Percentiles rank a stretch among this genome's conserved stretches.
These are phyloP conservation scores for Erpetoichthys calabaricus DNA, from an alignment of 2,797 vertebrate species.

Conservation along the genomic window DNA sequence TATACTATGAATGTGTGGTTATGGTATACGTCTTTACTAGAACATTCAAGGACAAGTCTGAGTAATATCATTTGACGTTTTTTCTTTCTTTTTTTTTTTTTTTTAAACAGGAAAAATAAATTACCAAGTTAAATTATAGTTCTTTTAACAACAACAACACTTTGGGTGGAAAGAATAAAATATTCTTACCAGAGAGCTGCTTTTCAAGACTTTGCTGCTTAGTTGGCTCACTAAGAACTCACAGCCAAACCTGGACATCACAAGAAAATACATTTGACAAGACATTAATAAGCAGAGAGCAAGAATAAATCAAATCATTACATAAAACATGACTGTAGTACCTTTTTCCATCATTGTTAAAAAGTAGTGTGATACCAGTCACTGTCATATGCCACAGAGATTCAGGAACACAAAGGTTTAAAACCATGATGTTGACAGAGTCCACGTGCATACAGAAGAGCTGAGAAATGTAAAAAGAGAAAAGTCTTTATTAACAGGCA, in stretches of 20 bases:
- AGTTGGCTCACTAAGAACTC: conserved; percentile 73
- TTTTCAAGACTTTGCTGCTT: conserved; percentile 90
- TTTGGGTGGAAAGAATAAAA: too few relatives aligned
- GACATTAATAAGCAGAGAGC: conserved; percentile 2
- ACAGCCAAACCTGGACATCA: conserved; percentile 53
- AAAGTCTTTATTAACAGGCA: neutral
- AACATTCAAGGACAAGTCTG: too few relatives aligned
- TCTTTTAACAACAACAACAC: too few relatives aligned
- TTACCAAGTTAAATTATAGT: too few relatives aligned
- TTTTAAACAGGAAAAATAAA: too few relatives aligned
- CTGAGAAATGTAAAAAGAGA: conserved; percentile 30
- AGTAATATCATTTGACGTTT: too few relatives aligned
- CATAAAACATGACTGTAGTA: conserved; percentile 24
- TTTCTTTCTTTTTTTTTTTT: too few relatives aligned
- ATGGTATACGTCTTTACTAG: too few relatives aligned
- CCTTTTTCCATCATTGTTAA: conserved; percentile 73
- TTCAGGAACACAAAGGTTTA: conserved; percentile 76
- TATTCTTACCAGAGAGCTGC: conserved; percentile 72
- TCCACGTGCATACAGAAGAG: conserved; percentile 77
- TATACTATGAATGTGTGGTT: too few relatives aligned
- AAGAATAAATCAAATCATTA: neutral
- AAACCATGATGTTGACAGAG: conserved; percentile 85
- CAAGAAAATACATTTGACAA: conserved; percentile 4
- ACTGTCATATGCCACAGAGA: conserved; percentile 91
- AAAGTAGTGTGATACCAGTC: conserved; percentile 62